phyloP scores from a whole-genome alignment of 2,888 invertebrate species.

The Acrobasis suavella region DNA sequence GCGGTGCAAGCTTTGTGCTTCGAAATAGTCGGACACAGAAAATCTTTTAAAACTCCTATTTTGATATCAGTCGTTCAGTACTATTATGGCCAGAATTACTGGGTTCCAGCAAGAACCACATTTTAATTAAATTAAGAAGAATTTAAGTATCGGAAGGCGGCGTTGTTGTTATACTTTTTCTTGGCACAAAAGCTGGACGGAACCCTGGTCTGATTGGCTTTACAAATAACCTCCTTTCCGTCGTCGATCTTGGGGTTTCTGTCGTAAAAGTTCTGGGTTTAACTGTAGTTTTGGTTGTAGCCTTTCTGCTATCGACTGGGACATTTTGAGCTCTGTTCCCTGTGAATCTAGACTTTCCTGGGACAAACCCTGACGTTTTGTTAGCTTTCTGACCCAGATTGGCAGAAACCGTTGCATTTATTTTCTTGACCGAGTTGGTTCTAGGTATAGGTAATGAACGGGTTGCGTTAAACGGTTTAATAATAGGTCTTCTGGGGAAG shows the following conservation, averaged over 20 bases:
- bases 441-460: conserved; percentile 48
- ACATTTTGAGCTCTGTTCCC: conserved; percentile 68
- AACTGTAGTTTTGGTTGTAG: conserved; percentile 34
- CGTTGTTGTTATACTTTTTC: conserved; percentile 53
- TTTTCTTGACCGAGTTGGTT: conserved; percentile 46
- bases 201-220: conserved; percentile 68
- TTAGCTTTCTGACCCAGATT: conserved; percentile 58
- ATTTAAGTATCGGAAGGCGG: conserved; percentile 49
- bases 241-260: conserved; percentile 63
- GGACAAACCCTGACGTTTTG: conserved; percentile 62
- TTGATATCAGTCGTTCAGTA: conserved; percentile 49
- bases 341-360: conserved; percentile 63
- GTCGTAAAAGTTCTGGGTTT: conserved; percentile 64
- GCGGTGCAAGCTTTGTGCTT: not conserved
- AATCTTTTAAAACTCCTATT: conserved; percentile 40
- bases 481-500: conserved; percentile 65
- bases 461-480: conserved; percentile 62
- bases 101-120: conserved; percentile 43
- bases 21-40: conserved; percentile 46
- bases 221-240: conserved; percentile 64
- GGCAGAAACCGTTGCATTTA: conserved; percentile 47
- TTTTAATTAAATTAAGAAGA: conserved; percentile 26
- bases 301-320: conserved; percentile 66
- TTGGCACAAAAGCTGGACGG: conserved; percentile 68
- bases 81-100: conserved; percentile 60